phyloP scores from a whole-genome alignment of 30 jellyfish, hydroid and myxozoan species.

The Hydractinia symbiolongicarpus region DNA sequence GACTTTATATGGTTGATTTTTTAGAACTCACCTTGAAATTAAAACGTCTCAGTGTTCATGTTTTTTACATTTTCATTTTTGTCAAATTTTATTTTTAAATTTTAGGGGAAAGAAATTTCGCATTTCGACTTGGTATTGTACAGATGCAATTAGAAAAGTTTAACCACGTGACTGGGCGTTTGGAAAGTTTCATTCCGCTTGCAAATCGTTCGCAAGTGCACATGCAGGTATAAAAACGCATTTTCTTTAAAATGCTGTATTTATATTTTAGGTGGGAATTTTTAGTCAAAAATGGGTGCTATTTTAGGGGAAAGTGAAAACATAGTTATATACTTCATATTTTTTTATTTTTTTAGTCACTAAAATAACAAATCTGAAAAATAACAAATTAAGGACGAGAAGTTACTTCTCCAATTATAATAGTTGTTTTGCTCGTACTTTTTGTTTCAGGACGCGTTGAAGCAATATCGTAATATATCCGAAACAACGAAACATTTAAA shows the following conservation, averaged over 20 bases:
- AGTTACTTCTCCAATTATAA: too few relatives aligned
- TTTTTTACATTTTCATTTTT: too few relatives aligned
- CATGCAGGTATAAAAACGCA: slow-evolving; percentile 4
- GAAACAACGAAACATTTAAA: slow-evolving; percentile 24
- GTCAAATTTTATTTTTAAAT: too few relatives aligned
- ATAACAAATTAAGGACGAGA: too few relatives aligned
- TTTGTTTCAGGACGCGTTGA: slow-evolving; percentile 31
- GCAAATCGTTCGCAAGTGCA: slow-evolving; percentile 25
- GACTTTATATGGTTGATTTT: too few relatives aligned
- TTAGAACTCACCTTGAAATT: too few relatives aligned
- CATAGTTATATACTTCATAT: too few relatives aligned
- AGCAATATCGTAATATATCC: slow-evolving; percentile 23
- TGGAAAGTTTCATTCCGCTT: slow-evolving; percentile 27
- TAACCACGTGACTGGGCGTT: slow-evolving; percentile 29
- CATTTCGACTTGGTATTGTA: slow-evolving; percentile 72
- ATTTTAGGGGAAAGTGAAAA: too few relatives aligned
- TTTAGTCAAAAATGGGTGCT: background rate
- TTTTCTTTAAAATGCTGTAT: background rate
- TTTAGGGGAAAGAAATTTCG: slow-evolving; percentile 60
- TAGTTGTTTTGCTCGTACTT: background rate
- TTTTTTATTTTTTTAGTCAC: too few relatives aligned
- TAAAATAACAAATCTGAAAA: too few relatives aligned
- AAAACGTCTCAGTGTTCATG: too few relatives aligned
- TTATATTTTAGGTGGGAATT: background rate
- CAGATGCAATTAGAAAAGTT: slow-evolving; percentile 50